Evolutionary conservation across 1,140 invertebrate species (phyloP).

Genomic region (Leptopilina clavipes): DNA sequence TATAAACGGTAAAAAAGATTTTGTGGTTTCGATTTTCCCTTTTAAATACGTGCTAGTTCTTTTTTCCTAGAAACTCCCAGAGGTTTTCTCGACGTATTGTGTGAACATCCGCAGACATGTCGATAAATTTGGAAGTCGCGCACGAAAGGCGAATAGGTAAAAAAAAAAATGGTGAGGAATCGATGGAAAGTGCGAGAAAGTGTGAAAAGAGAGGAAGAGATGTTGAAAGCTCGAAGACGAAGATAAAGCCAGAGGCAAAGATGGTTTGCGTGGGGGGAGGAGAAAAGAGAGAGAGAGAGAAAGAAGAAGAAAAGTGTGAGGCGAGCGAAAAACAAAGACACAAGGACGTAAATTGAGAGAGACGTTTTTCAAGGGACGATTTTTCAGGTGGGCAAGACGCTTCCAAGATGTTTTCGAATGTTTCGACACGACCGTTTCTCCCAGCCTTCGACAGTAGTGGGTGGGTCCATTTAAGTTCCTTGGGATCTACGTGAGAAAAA

Average conservation of each 20-base stretch:
- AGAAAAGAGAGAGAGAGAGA: neutral
- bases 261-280: neutral
- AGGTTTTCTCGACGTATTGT: neutral
- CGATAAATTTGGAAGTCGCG: conserved; percentile 11
- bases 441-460: neutral
- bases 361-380: conserved; percentile 10
- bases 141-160: neutral
- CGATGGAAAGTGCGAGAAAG: conserved; percentile 2
- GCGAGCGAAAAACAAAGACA: neutral
- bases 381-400: neutral
- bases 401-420: conserved; percentile 23
- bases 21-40: too few relatives aligned
- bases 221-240: conserved; percentile 33
- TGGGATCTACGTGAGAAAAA: neutral
- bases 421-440: conserved; percentile 6
- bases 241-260: conserved; percentile 44
- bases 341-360: neutral
- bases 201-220: neutral
- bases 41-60: too few relatives aligned
- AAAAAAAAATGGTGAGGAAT: conserved; percentile 26
- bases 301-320: neutral
- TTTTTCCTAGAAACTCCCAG: neutral
- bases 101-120: conserved; percentile 3
- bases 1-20: too few relatives aligned
- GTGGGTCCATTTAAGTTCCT: neutral